Conservation (phyloP, 2,113 vertebrate species). For the Scortum barcoo region DNA sequence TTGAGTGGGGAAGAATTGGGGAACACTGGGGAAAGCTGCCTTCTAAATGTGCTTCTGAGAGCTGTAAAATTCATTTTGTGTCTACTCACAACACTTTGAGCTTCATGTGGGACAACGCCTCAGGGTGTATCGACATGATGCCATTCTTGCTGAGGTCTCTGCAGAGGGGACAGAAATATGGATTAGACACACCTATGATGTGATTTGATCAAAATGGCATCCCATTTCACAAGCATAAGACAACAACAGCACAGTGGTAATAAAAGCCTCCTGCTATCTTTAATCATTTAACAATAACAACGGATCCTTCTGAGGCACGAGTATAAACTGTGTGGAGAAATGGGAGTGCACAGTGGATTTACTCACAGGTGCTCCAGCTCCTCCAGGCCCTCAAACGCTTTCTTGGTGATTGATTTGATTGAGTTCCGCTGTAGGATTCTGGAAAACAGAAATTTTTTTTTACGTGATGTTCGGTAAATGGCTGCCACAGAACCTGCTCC, state of each 20-base stretch:
- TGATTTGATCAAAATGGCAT: constrained; percentile 23
- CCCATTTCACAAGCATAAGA: constrained; percentile 25
- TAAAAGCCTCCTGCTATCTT: constrained; percentile 15
- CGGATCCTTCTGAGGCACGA: neutral
- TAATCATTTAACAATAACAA: constrained; percentile 25
- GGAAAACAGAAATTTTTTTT: constrained; percentile 45
- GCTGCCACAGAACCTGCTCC: neutral
- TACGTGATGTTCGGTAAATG: neutral
- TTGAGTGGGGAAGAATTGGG: too few species aligned
- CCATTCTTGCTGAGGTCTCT: constrained; percentile 96
- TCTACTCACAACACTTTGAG: constrained; percentile 93
- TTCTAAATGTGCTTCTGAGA: constrained; percentile 6
- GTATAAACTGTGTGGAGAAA: neutral
- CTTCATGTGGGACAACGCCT: constrained; percentile 93
- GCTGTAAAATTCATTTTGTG: neutral
- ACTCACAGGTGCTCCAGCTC: constrained; percentile 95
- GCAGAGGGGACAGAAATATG: constrained; percentile 30
- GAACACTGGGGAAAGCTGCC: neutral
- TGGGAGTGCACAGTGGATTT: constrained; percentile 6
- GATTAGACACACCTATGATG: constrained; percentile 30
- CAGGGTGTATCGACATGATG: constrained; percentile 97
- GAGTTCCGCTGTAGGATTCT: constrained; percentile 94
- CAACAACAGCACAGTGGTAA: constrained; percentile 15
- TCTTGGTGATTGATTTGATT: constrained; percentile 96
- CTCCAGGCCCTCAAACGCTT: constrained; percentile 95